Conservation (phyloP, 1,140 invertebrate genomes). For the Trichogramma pretiosum region DNA sequence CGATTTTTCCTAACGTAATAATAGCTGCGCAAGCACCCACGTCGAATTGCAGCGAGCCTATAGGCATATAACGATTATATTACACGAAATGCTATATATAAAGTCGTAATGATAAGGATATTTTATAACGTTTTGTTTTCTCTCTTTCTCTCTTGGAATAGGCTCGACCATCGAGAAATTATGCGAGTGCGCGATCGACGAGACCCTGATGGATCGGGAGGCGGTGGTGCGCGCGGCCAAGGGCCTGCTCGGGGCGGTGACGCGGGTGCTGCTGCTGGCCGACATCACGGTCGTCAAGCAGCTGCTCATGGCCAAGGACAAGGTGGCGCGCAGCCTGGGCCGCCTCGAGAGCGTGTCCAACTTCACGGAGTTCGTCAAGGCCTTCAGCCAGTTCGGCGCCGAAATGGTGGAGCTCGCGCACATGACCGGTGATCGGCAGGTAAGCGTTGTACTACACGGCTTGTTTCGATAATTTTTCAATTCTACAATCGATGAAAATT, state of each 20-base stretch:
- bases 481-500: too few relatives aligned
- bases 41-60: too few relatives aligned
- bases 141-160: too few relatives aligned
- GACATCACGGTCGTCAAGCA: conserved; percentile 98
- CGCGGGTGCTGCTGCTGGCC: conserved; percentile 92
- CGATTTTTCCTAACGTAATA: too few relatives aligned
- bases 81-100: too few relatives aligned
- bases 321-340: conserved; percentile 77
- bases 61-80: too few relatives aligned
- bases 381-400: conserved; percentile 95
- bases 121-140: too few relatives aligned
- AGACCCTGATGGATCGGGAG: conserved; percentile 59
- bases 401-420: conserved; percentile 98
- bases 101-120: too few relatives aligned
- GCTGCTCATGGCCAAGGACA: conserved; percentile 89
- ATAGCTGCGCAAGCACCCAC: too few relatives aligned
- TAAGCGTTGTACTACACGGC: too few relatives aligned
- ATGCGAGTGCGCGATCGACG: conserved; percentile 65
- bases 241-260: conserved; percentile 88
- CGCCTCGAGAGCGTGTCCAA: conserved; percentile 89
- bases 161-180: conserved; percentile 82
- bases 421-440: conserved; percentile 63
- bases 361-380: conserved; percentile 97
- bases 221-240: conserved; percentile 84
- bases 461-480: too few relatives aligned